These are phyloP conservation scores for Brachionus koreanus DNA, from an alignment of 1,140 invertebrate genomes.

Conservation along the genomic window DNA sequence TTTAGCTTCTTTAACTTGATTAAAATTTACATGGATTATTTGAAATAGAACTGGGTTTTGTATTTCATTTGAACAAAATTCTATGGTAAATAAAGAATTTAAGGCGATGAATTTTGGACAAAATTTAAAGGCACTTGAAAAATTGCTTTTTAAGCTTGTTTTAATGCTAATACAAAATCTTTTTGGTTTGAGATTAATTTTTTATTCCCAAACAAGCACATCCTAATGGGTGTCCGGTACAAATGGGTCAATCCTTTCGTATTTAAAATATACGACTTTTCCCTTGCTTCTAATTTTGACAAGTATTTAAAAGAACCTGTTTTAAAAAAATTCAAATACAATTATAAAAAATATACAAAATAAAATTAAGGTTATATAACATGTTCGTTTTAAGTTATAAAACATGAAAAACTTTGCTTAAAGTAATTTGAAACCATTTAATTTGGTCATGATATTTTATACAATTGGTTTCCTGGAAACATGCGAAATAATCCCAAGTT, in stretches of 20 bases:
- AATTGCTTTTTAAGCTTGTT: not conserved
- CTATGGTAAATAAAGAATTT: not conserved
- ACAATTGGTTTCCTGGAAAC: not conserved
- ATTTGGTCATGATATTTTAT: not conserved
- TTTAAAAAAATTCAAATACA: not conserved
- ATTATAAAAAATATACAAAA: not conserved
- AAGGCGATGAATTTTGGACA: not conserved
- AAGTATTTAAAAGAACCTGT: not conserved
- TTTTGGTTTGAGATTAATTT: not conserved
- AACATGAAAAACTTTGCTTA: not conserved
- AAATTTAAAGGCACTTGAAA: not conserved
- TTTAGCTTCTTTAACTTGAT: not conserved
- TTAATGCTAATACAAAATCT: not conserved
- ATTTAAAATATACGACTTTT: not conserved
- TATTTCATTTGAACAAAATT: not conserved
- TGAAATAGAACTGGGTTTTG: not conserved
- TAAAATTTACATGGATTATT: conserved; percentile 3
- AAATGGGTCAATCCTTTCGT: not conserved
- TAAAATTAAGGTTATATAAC: not conserved
- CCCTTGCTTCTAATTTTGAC: not conserved
- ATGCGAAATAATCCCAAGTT: not conserved
- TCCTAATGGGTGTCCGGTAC: not conserved
- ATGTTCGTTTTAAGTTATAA: not conserved
- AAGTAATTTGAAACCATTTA: conserved; percentile 3
- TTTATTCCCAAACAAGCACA: not conserved